Conservation (phyloP, 2,113 vertebrate genomes). For the Protobothrops flavoviridis region DNA sequence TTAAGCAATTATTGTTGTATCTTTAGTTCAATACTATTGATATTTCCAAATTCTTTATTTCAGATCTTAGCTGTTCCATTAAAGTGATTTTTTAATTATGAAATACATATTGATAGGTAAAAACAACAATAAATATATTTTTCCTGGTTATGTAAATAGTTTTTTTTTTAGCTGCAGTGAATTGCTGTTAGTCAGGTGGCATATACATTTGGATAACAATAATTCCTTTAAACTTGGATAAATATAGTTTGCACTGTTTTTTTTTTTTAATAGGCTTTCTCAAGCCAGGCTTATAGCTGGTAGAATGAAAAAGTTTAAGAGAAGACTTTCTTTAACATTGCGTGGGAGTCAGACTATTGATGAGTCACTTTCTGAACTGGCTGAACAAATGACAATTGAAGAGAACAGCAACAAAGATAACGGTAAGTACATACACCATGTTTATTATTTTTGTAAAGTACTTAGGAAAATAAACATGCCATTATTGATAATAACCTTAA, state of each 20-base stretch:
- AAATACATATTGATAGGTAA: background rate
- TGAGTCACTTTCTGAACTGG: conserved; percentile 94
- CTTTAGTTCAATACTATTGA: background rate
- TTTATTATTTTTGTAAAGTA: background rate
- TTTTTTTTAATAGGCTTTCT: conserved; percentile 73
- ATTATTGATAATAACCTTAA: background rate
- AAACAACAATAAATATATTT: background rate
- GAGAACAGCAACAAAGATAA: conserved; percentile 96
- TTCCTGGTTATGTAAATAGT: background rate
- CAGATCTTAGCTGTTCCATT: background rate
- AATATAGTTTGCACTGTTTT: background rate
- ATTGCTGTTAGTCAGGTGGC: background rate
- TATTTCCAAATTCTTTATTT: background rate
- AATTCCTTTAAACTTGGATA: background rate
- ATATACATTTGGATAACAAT: conserved; percentile 29
- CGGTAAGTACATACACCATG: conserved; percentile 71
- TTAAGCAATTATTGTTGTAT: background rate
- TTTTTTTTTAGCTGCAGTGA: background rate
- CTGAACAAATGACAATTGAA: conserved; percentile 98
- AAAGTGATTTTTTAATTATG: background rate
- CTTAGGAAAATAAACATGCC: background rate
- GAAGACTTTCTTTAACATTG: conserved; percentile 92
- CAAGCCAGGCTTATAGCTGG: conserved; percentile 74
- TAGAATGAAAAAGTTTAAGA: conserved; percentile 98
- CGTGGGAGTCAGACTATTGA: conserved; percentile 96